A percentile compares a stretch with the other conserved stretches of the same genome.
These are phyloP conservation scores for Diploptera punctata DNA, from an alignment of 2,888 invertebrate genomes.

Conservation along the genomic window DNA sequence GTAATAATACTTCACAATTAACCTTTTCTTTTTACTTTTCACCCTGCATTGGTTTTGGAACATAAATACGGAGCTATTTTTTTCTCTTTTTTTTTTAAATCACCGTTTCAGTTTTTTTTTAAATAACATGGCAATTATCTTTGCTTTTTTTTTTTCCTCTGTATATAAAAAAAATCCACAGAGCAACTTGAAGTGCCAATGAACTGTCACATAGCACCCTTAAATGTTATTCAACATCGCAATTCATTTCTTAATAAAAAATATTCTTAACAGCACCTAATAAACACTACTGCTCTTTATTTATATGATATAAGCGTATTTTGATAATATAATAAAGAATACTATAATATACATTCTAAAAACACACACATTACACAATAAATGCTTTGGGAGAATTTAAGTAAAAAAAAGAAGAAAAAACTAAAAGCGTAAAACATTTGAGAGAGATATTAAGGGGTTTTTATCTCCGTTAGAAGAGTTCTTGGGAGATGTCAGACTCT, in stretches of 20 bases:
- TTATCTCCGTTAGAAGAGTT: no score
- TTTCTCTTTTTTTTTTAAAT: constrained; percentile 22
- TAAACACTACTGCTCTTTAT: constrained; percentile 41
- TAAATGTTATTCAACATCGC: constrained; percentile 34
- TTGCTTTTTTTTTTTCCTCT: not conserved
- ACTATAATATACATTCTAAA: constrained; percentile 34
- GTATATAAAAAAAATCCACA: constrained; percentile 20
- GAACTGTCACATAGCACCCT: constrained; percentile 38
- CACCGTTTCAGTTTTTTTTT: constrained; percentile 1
- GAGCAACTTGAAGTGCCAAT: not conserved
- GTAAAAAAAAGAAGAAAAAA: constrained; percentile 33
- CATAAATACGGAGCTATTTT: constrained; percentile 30
- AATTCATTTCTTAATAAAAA: constrained; percentile 38
- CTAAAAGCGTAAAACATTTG: constrained; percentile 35
- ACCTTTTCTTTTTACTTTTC: constrained; percentile 32
- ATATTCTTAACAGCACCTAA: constrained; percentile 43
- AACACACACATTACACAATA: constrained; percentile 36
- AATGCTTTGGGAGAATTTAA: constrained; percentile 38
- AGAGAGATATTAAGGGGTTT: constrained; percentile 20
- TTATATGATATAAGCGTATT: constrained; percentile 42
- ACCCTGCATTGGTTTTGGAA: constrained; percentile 40
- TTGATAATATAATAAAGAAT: constrained; percentile 36
- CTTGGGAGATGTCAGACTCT: no score
- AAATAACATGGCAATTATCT: constrained; percentile 10
- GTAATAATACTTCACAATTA: constrained; percentile 36